These are phyloP conservation scores for Nothoprocta pentlandii DNA, from an alignment of 2,113 vertebrate species.

Conservation along the genomic window DNA sequence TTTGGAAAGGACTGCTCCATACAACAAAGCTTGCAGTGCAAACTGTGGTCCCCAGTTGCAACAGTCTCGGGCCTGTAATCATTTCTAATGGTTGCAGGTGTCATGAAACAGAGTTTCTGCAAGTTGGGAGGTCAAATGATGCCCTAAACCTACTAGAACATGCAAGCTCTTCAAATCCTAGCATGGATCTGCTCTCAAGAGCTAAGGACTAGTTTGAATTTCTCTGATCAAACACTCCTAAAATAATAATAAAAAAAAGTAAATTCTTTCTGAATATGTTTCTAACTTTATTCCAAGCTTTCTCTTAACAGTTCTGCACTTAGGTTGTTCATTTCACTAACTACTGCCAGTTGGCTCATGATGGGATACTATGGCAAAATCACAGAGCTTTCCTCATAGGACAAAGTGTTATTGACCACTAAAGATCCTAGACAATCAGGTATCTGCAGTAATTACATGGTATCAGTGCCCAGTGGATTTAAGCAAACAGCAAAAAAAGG, in stretches of 20 bases:
- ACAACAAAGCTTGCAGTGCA: not conserved
- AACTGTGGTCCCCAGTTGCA: not conserved
- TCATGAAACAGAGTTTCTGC: not conserved
- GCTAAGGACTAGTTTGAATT: not conserved
- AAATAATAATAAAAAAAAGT: too few species aligned
- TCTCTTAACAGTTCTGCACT: not conserved
- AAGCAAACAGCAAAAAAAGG: not conserved
- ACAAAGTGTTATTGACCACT: not conserved
- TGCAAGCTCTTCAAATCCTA: not conserved
- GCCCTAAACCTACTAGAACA: not conserved
- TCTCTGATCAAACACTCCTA: not conserved
- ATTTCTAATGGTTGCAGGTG: constrained; percentile 23
- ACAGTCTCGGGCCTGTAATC: not conserved
- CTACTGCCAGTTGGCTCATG: not conserved
- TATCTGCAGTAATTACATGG: not conserved
- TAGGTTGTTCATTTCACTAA: not conserved
- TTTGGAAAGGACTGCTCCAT: not conserved
- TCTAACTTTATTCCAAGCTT: not conserved
- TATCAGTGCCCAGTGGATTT: not conserved
- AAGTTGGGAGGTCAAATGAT: not conserved
- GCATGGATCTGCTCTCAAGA: not conserved
- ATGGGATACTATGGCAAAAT: not conserved
- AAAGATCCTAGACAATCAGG: not conserved
- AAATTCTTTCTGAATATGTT: not conserved
- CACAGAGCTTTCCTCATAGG: not conserved